Base-by-base conservation (phyloP, 2,888 invertebrate genomes). In the Pocota personata region DNA sequence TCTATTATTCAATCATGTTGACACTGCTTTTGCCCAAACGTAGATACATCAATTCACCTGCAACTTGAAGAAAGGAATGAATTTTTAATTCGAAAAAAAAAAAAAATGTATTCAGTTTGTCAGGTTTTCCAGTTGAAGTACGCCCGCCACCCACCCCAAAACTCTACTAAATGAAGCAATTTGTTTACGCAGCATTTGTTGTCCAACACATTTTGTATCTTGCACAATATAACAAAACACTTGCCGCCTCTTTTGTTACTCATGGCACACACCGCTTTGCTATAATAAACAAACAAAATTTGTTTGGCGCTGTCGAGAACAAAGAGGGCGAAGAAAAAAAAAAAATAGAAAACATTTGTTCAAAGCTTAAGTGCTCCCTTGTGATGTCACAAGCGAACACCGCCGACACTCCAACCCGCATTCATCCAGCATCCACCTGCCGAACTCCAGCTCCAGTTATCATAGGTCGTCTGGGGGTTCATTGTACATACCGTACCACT, bases 151-250 rank as follows among this genome's bases (percentile, higher is more conserved):
- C 35, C 5, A 8, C 52, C 3, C 14, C 35, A 37, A 37, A 30
- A 27, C 35, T n/a, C 14, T 6, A 1, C 12, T 14, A n/a, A 60
- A 27, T 62, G 62, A 19, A 82, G 69, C 73, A 84, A 79, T 75
- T 69, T 84, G 83, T 76, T 80, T 80, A 71, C 82, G 84, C 84
- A 71, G 64, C 84, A 80, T 76, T 84, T 86, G 76, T 76, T 80
- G 82, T 82, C 76, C 71, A 62, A 86, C 84, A 84, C 79, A 69
- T 37, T 40, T 79, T 24, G 55, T 72, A 8, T 37, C 71, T 71
- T 82, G 64, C 71, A 76, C 71, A 66, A 79, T 37, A 84, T 40
- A 77, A 71, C 66, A 83, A 58, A 82, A 77, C 72, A 86, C 75
- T 82, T 82, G 76, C 71, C 76, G 76, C 40, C 60, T 64, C 77